A percentile compares a stretch with the other conserved stretches of the same genome.
Evolutionary conservation across 2,113 vertebrate species (phyloP).

Genomic region (Spilogale gracilis): DNA sequence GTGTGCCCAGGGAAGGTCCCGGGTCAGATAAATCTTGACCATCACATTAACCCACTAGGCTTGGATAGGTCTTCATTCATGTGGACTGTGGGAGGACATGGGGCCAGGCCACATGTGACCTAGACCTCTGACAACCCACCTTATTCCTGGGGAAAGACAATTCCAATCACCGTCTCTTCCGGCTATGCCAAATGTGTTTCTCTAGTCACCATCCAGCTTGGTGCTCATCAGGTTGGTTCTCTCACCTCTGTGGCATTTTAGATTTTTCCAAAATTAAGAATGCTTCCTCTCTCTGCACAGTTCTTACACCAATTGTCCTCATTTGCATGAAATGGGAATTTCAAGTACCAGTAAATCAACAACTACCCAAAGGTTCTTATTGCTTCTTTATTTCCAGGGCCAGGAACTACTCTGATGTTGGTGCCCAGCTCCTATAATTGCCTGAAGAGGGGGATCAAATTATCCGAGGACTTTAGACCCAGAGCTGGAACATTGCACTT

Average conservation of each 20-base stretch:
- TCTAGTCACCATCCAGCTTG: neutral
- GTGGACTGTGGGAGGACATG: neutral
- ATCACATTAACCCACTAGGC: neutral
- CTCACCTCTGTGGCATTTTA: neutral
- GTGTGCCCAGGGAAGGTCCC: neutral
- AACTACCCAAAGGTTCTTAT: neutral
- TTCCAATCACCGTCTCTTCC: too few species aligned
- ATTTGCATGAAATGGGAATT: neutral
- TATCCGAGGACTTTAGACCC: neutral
- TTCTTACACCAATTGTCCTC: neutral
- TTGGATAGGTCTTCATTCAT: neutral
- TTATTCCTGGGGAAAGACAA: too few species aligned
- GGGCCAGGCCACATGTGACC: accelerated
- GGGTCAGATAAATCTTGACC: neutral
- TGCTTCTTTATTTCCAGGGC: neutral
- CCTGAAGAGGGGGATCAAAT: neutral
- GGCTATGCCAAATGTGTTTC: neutral
- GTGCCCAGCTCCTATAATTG: neutral
- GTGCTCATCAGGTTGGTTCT: neutral
- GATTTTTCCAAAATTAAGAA: neutral
- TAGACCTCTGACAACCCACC: neutral
- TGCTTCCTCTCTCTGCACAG: neutral
- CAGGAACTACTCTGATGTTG: neutral
- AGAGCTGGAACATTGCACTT: neutral
- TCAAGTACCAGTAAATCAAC: neutral